Percentiles rank a stretch among this genome's conserved stretches.
Evolutionary conservation across 2,113 vertebrate species (phyloP).

Genomic region (Zosterops hypoxanthus): DNA sequence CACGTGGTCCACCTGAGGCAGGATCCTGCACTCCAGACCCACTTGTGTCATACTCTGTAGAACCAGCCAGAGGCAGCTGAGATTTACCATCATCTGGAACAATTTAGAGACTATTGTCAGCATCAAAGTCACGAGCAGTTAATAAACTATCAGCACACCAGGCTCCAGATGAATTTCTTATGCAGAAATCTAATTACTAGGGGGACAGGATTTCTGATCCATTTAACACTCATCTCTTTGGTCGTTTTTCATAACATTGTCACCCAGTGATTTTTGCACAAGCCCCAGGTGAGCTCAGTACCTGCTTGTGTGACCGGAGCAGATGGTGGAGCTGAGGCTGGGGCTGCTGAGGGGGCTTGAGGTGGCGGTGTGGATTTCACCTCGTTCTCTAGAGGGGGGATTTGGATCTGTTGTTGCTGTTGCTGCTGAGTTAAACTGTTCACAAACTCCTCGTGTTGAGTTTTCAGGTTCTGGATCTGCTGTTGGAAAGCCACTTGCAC

Average conservation of each 20-base stretch:
- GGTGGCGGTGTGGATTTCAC: conserved; percentile 72
- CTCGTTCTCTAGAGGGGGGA: conserved; percentile 71
- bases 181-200: neutral
- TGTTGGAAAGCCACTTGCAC: conserved; percentile 95
- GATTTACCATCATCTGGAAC: conserved; percentile 86
- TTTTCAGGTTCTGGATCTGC: conserved; percentile 92
- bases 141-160: neutral
- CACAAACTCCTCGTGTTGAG: conserved; percentile 93
- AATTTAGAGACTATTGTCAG: neutral
- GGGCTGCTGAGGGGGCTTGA: conserved; percentile 58
- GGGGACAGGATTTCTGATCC: neutral
- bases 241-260: neutral
- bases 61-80: conserved; percentile 80
- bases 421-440: conserved; percentile 83
- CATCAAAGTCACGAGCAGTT: accelerated
- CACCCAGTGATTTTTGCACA: neutral
- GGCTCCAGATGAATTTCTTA: neutral
- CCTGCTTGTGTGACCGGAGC: conserved; percentile 74
- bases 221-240: neutral
- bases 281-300: neutral
- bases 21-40: conserved; percentile 80
- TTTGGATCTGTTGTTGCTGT: conserved; percentile 59
- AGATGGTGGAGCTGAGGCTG: conserved; percentile 49
- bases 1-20: conserved; percentile 74
- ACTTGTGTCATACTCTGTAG: conserved; percentile 83